phyloP scores from a whole-genome alignment of 1,140 invertebrate species.

The Lepidurus couesii region DNA sequence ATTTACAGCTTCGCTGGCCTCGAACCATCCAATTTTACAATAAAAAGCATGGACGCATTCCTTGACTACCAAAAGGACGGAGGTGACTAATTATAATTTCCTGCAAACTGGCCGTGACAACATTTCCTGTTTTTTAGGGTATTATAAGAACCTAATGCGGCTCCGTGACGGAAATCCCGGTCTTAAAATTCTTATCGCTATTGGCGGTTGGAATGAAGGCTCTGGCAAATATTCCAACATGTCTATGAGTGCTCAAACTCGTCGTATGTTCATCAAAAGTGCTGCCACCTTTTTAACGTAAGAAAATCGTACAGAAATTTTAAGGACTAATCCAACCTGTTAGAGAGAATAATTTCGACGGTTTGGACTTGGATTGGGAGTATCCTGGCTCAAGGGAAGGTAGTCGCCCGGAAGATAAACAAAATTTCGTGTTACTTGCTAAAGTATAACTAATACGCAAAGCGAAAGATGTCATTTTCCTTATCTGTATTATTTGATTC shows the following conservation, averaged over 20 bases:
- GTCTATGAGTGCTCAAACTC: constrained; percentile 52
- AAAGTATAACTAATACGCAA: constrained; percentile 50
- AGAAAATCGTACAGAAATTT: constrained; percentile 30
- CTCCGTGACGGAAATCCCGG: constrained; percentile 63
- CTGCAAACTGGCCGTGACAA: neutral
- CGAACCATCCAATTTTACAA: constrained; percentile 56
- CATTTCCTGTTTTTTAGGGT: constrained; percentile 36
- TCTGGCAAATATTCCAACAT: constrained; percentile 70
- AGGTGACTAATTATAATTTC: constrained; percentile 44
- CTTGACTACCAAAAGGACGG: constrained; percentile 67
- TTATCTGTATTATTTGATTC: neutral
- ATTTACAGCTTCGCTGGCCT: constrained; percentile 82
- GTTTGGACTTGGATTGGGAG: constrained; percentile 72
- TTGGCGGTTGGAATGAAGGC: constrained; percentile 86
- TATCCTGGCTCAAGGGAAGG: constrained; percentile 65
- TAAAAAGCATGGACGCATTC: constrained; percentile 63
- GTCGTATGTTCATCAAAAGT: constrained; percentile 59
- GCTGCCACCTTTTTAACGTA: constrained; percentile 58
- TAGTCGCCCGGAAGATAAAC: constrained; percentile 63
- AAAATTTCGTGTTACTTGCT: constrained; percentile 67
- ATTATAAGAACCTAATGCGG: constrained; percentile 60
- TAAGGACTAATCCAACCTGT: constrained; percentile 28
- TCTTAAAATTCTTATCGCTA: constrained; percentile 68
- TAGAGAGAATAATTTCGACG: constrained; percentile 70
- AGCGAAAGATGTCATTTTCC: neutral